Evolutionary conservation across 2,888 invertebrate species (phyloP).

Genomic region (Morpho deidamia): DNA sequence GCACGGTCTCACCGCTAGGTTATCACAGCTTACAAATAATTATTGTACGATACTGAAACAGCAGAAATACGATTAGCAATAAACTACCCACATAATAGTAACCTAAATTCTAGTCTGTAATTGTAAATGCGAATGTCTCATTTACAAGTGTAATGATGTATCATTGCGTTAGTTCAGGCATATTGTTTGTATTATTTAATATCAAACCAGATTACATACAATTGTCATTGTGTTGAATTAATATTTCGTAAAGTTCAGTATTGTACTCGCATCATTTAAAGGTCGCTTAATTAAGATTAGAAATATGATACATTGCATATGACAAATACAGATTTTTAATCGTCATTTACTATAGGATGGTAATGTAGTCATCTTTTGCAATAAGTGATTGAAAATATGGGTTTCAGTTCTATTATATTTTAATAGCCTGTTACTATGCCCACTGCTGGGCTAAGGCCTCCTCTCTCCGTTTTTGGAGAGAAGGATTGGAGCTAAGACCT

Average conservation of each 20-base stretch:
- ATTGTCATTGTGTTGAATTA: constrained; percentile 4
- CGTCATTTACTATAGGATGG: no score
- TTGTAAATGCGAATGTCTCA: constrained; percentile 17
- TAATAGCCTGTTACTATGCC: no score
- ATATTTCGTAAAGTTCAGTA: constrained; percentile 3
- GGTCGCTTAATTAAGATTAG: neutral
- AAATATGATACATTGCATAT: no score
- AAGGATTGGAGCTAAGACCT: no score
- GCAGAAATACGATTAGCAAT: neutral
- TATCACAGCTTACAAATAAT: no score
- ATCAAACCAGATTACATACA: constrained; percentile 1
- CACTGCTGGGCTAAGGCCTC: no score
- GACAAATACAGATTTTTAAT: no score
- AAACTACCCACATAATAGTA: constrained; percentile 12
- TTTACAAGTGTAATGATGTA: constrained; percentile 24
- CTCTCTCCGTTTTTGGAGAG: no score
- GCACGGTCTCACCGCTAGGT: no score
- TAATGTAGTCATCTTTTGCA: no score
- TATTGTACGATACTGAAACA: neutral
- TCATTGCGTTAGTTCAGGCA: constrained; percentile 4
- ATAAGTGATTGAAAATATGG: no score
- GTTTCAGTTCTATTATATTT: no score
- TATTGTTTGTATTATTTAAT: constrained; percentile 12
- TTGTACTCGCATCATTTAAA: neutral
- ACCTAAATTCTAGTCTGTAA: constrained; percentile 11